Base-by-base conservation (phyloP, 2,888 invertebrate species). In the Hoplodrina blanda region DNA sequence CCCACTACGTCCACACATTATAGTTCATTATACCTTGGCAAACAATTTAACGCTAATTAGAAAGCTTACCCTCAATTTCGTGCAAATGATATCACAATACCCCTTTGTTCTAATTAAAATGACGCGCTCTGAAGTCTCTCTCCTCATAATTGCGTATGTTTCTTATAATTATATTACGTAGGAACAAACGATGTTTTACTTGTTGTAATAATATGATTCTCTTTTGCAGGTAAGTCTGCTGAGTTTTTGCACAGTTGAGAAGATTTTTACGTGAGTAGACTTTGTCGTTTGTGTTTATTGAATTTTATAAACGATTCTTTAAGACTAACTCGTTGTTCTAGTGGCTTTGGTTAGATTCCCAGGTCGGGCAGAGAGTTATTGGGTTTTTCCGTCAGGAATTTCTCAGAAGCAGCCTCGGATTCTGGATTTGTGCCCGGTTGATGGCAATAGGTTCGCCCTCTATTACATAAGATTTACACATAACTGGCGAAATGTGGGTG, bases 201-300 rank as follows among this genome's bases (percentile, higher is more conserved):
- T 69, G 4, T 62, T 49, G 62, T 53, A n/a, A 41, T 25, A 68
- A 59, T 71, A 20, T 70, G 55, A 53, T 76, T 76, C 19, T 72
- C 55, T 66, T 78, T 82, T 82, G 52, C 81, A 82, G 83, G 82
- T 82, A 83, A 74, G 82, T 83, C 4, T 10, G 25, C 2, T 20
- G 20, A 20, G 44, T 10, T 46, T 61, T 30, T 46, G 55, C 50
- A 0, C 37, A 19, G 6, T 49, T 7, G 8, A 50, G 17, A 4
- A 25, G 54, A 37, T n/a, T 64, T 54, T 54, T 49, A 44, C 15
- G 80, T 80, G 54, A 70, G 68, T 54, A n/a, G 2, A 33, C 7
- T 49, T 30, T 20, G 11, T 19, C 25, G 20, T 30, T 57, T 8
- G 4, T 50, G 33, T 2, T 56, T 20, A 4, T 13, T 8, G 19